A percentile compares a stretch with the other conserved stretches of the same genome.
These are phyloP conservation scores for Calliopum simillimum DNA, from an alignment of 2,888 invertebrate genomes.

Conservation along the genomic window DNA sequence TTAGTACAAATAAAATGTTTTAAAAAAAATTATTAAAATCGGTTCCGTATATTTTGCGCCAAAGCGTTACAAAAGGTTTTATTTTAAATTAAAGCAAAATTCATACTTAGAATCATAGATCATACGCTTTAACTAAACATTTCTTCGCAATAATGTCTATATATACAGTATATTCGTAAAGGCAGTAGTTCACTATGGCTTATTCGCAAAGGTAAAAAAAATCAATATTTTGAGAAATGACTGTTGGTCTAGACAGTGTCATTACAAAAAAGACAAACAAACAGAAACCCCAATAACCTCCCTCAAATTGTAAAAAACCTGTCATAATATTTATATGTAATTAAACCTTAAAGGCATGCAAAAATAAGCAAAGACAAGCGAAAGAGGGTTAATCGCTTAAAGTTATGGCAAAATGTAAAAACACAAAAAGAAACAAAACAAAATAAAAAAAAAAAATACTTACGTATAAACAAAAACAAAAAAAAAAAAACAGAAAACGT, in stretches of 20 bases:
- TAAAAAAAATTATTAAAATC: too few species aligned
- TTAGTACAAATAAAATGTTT: too few species aligned
- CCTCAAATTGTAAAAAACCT: slow-evolving; percentile 1
- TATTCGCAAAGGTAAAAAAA: too few species aligned
- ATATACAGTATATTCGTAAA: too few species aligned
- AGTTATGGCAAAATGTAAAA: slow-evolving; percentile 24
- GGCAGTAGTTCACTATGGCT: too few species aligned
- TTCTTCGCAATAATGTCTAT: too few species aligned
- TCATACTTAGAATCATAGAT: too few species aligned
- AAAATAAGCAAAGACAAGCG: background rate
- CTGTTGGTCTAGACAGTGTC: slow-evolving; percentile 4
- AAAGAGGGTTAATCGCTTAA: slow-evolving; percentile 33
- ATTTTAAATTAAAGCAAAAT: too few species aligned
- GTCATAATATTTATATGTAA: slow-evolving; percentile 33
- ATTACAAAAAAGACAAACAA: background rate
- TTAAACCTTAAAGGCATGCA: slow-evolving; percentile 19
- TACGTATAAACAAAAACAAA: background rate
- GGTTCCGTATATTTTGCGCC: too few species aligned
- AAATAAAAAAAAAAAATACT: background rate
- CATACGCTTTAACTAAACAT: too few species aligned
- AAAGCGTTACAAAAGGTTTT: too few species aligned
- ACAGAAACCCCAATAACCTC: too few species aligned
- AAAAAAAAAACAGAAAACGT: slow-evolving; percentile 6
- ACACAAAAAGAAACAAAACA: background rate
- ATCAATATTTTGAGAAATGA: background rate